Evolutionary conservation across 1,140 invertebrate genomes (phyloP), one percentile per base, ranked within the genome.

Genomic region (Triops cancriformis): DNA sequence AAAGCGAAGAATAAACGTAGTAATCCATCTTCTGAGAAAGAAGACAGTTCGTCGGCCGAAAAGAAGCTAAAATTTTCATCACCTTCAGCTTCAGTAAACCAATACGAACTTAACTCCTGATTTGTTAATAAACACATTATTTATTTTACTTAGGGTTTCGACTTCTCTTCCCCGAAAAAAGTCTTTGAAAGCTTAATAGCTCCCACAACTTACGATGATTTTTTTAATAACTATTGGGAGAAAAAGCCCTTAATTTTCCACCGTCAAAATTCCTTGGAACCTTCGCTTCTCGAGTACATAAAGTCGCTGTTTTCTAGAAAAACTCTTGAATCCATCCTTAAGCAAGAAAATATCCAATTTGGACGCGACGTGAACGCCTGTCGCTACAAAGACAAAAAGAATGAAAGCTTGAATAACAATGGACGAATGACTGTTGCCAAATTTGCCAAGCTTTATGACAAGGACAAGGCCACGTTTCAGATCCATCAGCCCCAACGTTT

Each of bases 381-480:
- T 1, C 84, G 84, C 11, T 89, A 86, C 81, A 79, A 79, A 14
- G 81, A 87, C 81, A 85, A 85, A 6, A 79, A 82, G 77, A 81
- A 87, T 79, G 84, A 87, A 80, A 88, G 86, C 23, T 85, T 86
- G 80, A 87, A 88, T 79, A 85, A 84, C 18, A 80, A 81, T 37
- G 86, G 87, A 1, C 80, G 82, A 23, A 82, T 75, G 83, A 85
- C 81, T 80, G 85, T 11, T 78, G 85, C 41, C 82, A 87, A 31
- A 86, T 88, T 6, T 87, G 87, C 86, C 86, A 87, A 76, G 45
- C 73, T 78, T 81, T 85, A 84, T 80, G 88, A 84, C 81, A 84
- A 86, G 84, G 85, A 87, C 80, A 87, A 88, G 4, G 88, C 87
- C 81, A 88, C 87, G 14, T 81, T 90, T 26, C 83, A 89, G 74